Conservation (phyloP, 2,797 vertebrate species). For the Eidolon dupreanum region DNA sequence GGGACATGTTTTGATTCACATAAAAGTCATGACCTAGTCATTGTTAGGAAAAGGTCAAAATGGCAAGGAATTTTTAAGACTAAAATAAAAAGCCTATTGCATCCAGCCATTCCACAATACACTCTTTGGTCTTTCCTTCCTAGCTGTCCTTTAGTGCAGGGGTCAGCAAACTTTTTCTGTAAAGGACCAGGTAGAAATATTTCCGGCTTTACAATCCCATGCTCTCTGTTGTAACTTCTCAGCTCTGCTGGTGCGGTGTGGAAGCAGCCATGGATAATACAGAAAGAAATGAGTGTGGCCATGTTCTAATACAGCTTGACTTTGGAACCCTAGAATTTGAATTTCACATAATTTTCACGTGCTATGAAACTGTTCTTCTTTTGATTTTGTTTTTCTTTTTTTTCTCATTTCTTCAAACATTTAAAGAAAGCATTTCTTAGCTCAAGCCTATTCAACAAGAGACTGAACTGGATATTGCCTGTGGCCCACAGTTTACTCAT, state of each 20-base stretch:
- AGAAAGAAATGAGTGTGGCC: fast-evolving
- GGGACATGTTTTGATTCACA: background rate
- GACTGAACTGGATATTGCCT: background rate
- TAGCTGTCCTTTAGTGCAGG: background rate
- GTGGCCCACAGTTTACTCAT: fast-evolving
- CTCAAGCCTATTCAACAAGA: background rate
- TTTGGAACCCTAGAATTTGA: background rate
- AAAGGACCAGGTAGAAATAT: background rate
- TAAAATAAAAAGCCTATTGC: background rate
- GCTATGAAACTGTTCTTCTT: background rate
- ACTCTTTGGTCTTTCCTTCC: background rate
- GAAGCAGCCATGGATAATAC: fast-evolving
- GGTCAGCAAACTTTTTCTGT: background rate
- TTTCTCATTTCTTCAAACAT: background rate
- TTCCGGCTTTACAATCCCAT: background rate
- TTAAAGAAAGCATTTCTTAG: background rate
- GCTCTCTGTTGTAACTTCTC: background rate
- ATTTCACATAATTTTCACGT: background rate
- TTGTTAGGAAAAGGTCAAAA: background rate
- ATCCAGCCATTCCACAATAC: no score
- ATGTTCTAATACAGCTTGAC: background rate
- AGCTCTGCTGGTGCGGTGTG: fast-evolving
- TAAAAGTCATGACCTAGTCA: background rate
- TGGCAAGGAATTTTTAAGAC: background rate
- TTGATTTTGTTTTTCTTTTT: background rate